Evolutionary conservation across 2,113 vertebrate species (phyloP).

Genomic region (Chaetodon trifascialis): DNA sequence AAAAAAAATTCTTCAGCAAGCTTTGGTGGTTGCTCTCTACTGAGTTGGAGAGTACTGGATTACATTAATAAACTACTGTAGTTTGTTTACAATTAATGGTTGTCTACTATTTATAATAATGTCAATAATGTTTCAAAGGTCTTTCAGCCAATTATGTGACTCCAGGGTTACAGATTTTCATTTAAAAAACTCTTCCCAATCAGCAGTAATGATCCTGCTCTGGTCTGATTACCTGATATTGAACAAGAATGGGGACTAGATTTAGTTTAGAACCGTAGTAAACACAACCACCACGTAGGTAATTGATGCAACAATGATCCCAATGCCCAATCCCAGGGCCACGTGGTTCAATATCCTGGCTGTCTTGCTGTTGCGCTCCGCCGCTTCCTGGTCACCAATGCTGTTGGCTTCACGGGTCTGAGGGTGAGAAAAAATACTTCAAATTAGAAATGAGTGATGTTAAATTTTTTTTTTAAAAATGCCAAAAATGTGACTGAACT

Average conservation of each 20-base stretch:
- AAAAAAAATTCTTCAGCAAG: neutral
- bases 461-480: neutral
- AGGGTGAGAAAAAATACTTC: neutral
- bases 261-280: rapidly evolving
- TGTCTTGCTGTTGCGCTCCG: constrained; percentile 63
- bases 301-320: rapidly evolving
- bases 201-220: constrained; percentile 1
- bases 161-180: neutral
- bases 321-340: constrained; percentile 66
- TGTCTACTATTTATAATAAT: neutral
- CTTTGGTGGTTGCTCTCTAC: neutral
- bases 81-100: neutral
- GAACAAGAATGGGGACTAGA: neutral
- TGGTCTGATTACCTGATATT: constrained; percentile 10
- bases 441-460: neutral
- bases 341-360: constrained; percentile 70
- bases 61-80: neutral
- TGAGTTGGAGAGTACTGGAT: neutral
- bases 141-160: neutral
- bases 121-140: neutral
- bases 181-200: neutral
- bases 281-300: rapidly evolving
- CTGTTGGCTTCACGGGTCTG: constrained; percentile 71
- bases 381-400: constrained; percentile 31
- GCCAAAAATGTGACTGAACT: neutral